Evolutionary conservation across 2,888 invertebrate genomes (phyloP), one percentile per base, ranked within the genome.

Genomic region (Lordiphosa andalusiaca): DNA sequence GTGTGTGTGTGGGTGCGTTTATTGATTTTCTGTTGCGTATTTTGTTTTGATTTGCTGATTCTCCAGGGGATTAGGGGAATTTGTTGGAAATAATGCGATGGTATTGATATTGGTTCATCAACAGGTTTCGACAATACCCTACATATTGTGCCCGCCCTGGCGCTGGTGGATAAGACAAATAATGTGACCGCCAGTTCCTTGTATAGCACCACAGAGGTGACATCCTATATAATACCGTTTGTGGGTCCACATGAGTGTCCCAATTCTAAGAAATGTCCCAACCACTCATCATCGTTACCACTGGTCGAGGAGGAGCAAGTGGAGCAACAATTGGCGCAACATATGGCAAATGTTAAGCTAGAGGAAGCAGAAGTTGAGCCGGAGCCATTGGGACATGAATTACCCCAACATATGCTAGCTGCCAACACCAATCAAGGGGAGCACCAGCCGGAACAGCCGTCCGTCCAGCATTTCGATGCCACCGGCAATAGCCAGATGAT

Each of bases 161-260:
- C 86, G 3, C 71, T 90, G 37, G 86, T 90, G 16, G 89, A 89
- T 44, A 87, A 87, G 62, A 65, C 71, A 3, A 71, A 86, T 53
- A 61, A 85, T 12, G 60, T 85, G 58, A 73, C 81, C 30, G 72
- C 74, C 30, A 75, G 78, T 23, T 75, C 84, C 6, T 69, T 85
- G 33, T 90, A 88, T 60, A 87, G 87, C 73, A 83, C 85, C 42
- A 86, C 84, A 30, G 86, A 89, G 73, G 88, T 90, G 35, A 89
- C 89, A 37, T 90, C 90, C 54, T 90, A 88, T 60, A 88, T 89
- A 39, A 88, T 90, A 69, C 90, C 90, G 2, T 90, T 90, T 67
- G 88, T 89, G 21, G 90, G 90, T 0, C 89, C 90, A 0, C 90
- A 90, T 53, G 89, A 90, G 66, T 90, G 90, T 47, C 89, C 90